These are phyloP conservation scores for Sipunculus nudus DNA, from an alignment of 2,888 invertebrate genomes.

Conservation along the genomic window DNA sequence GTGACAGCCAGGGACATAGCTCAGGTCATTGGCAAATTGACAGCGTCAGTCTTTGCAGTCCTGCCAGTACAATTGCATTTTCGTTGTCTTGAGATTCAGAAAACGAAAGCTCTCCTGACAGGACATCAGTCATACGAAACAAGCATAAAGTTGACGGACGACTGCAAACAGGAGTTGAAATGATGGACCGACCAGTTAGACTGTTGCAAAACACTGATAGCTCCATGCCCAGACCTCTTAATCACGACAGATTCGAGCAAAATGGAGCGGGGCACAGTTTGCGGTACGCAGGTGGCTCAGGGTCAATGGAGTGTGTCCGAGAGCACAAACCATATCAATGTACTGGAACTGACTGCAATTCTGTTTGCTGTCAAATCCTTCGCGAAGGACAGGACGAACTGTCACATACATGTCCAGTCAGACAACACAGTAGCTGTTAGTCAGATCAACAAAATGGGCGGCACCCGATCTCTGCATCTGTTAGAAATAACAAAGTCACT, in stretches of 20 bases:
- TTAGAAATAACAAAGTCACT: too few species aligned
- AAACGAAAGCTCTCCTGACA: not conserved
- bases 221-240: not conserved
- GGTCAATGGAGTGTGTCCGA: constrained; percentile 12
- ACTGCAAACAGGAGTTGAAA: constrained; percentile 7
- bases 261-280: constrained; percentile 6
- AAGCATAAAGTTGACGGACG: not conserved
- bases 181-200: constrained; percentile 17
- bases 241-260: constrained; percentile 1
- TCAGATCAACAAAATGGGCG: constrained; percentile 22
- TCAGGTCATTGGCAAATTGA: not conserved
- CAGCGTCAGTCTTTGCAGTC: not conserved
- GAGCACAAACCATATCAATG: constrained; percentile 8
- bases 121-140: not conserved
- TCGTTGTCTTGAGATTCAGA: too few species aligned
- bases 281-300: not conserved
- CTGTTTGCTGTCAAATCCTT: constrained; percentile 14
- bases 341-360: constrained; percentile 14
- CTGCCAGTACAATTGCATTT: not conserved
- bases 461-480: not conserved
- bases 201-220: not conserved
- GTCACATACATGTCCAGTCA: constrained; percentile 10
- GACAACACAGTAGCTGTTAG: constrained; percentile 24
- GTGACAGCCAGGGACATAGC: not conserved
- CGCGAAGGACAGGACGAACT: constrained; percentile 2